These are phyloP conservation scores for Rhagophthalmus giganteus DNA, from an alignment of 2,888 invertebrate species.

Conservation along the genomic window DNA sequence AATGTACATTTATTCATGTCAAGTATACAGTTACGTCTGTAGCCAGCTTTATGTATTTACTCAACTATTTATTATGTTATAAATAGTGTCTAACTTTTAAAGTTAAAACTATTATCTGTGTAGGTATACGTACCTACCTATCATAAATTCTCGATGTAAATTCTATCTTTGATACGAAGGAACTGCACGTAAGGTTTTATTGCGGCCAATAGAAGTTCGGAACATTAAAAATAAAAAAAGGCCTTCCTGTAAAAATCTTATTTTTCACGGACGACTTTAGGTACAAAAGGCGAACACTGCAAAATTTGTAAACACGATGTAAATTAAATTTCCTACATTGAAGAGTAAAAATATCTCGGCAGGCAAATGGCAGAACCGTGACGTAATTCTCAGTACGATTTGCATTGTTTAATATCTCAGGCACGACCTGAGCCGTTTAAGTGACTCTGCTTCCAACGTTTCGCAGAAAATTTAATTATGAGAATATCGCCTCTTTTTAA, in stretches of 20 bases:
- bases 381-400: conserved; percentile 31
- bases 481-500: conserved; percentile 30
- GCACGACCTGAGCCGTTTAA: conserved; percentile 29
- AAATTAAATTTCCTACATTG: conserved; percentile 30
- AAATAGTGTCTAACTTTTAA: too few relatives aligned
- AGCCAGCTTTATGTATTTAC: too few relatives aligned
- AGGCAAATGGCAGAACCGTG: conserved; percentile 30
- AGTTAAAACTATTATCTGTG: too few relatives aligned
- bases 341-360: conserved; percentile 27
- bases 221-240: background rate
- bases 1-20: too few relatives aligned
- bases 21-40: too few relatives aligned
- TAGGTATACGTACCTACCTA: too few relatives aligned
- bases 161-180: too few relatives aligned
- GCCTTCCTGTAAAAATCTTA: background rate
- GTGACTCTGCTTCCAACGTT: conserved; percentile 28
- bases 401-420: conserved; percentile 32
- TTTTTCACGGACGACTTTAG: background rate
- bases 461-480: conserved; percentile 32
- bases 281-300: conserved; percentile 20
- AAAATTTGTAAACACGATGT: conserved; percentile 27
- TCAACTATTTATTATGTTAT: too few relatives aligned
- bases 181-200: too few relatives aligned
- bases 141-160: too few relatives aligned
- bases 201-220: background rate